These are phyloP conservation scores for Mythimna vitellina DNA, from an alignment of 2,888 invertebrate species.

Conservation along the genomic window DNA sequence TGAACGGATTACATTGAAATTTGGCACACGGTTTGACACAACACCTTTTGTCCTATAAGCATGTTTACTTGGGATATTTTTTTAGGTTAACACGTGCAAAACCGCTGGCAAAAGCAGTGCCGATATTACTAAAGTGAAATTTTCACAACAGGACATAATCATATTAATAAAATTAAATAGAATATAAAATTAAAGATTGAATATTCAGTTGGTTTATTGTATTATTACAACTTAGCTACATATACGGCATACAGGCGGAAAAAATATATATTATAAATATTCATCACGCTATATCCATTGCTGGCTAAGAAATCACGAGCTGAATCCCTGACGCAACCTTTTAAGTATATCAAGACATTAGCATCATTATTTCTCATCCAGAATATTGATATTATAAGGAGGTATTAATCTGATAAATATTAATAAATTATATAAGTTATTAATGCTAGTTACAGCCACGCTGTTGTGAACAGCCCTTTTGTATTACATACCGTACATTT, in stretches of 20 bases:
- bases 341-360: conserved; percentile 10
- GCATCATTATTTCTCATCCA: conserved; percentile 9
- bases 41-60: too few species aligned
- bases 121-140: not conserved
- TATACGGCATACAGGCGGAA: conserved; percentile 55
- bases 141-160: not conserved
- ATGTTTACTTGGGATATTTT: too few species aligned
- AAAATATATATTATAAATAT: conserved; percentile 48
- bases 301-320: conserved; percentile 32
- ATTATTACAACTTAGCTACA: conserved; percentile 47
- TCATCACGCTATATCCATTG: conserved; percentile 24
- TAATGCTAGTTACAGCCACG: conserved; percentile 51
- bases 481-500: conserved; percentile 53
- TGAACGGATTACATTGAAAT: too few species aligned
- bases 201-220: conserved; percentile 53
- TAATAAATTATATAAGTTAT: conserved; percentile 39
- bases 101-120: too few species aligned
- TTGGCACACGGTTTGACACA: too few species aligned
- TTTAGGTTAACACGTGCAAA: too few species aligned
- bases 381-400: conserved; percentile 4
- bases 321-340: conserved; percentile 3
- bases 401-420: conserved; percentile 36
- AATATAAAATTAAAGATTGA: conserved; percentile 10
- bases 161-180: not conserved
- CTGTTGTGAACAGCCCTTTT: conserved; percentile 52